These are phyloP conservation scores for Paratrypauchen microcephalus DNA, from an alignment of 2,797 vertebrate species.

Conservation along the genomic window DNA sequence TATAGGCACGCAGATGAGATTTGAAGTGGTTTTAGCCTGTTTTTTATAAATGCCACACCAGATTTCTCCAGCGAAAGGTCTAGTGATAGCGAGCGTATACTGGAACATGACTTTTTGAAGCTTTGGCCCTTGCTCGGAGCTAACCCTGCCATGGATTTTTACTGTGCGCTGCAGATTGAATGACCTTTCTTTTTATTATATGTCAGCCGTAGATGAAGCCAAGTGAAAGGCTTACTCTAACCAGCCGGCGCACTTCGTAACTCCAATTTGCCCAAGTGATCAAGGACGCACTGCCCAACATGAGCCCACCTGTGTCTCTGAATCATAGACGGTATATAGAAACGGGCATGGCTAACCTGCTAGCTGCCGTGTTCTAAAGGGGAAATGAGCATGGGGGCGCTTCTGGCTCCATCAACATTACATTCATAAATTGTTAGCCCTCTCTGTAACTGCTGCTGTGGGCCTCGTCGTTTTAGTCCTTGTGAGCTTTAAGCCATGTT, in stretches of 20 bases:
- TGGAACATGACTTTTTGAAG: slow-evolving; percentile 24
- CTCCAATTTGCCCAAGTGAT: slow-evolving; percentile 54
- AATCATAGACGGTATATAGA: slow-evolving; percentile 3
- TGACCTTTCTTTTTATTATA: slow-evolving; percentile 29
- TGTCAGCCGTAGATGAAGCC: slow-evolving; percentile 30
- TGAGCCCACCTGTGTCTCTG: slow-evolving; percentile 37
- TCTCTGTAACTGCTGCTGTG: too few relatives aligned
- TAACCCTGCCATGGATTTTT: slow-evolving; percentile 15
- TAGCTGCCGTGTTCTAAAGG: too few relatives aligned
- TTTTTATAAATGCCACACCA: slow-evolving; percentile 31
- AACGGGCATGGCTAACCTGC: too few relatives aligned
- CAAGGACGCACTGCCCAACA: slow-evolving; percentile 25
- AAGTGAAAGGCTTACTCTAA: slow-evolving; percentile 32
- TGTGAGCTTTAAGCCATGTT: too few relatives aligned
- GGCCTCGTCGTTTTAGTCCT: too few relatives aligned
- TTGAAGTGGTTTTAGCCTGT: slow-evolving; percentile 32
- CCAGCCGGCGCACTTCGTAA: slow-evolving; percentile 25
- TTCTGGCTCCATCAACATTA: too few relatives aligned
- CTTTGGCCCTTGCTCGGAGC: slow-evolving; percentile 1
- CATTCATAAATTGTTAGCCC: too few relatives aligned
- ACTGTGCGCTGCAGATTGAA: slow-evolving; percentile 21
- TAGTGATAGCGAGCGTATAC: slow-evolving; percentile 19
- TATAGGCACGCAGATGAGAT: slow-evolving; percentile 29
- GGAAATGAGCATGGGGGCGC: too few relatives aligned
- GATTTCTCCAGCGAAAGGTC: slow-evolving; percentile 21